A percentile compares a stretch with the other conserved stretches of the same genome.
Evolutionary conservation across 2,888 invertebrate species (phyloP).

Genomic region (Cephalotes varians): DNA sequence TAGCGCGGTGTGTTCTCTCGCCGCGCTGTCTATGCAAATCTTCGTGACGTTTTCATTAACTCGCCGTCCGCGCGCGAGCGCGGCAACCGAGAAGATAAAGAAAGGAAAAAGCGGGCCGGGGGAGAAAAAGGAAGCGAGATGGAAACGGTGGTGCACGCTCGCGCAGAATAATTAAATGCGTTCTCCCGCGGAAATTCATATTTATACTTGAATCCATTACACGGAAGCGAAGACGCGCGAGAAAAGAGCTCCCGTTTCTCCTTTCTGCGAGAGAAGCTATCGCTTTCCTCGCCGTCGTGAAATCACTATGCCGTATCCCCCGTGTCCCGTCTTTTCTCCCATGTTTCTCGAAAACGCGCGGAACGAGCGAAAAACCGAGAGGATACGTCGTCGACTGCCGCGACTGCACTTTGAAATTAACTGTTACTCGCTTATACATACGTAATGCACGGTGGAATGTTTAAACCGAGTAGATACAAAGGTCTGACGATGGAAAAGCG

Average conservation of each 20-base stretch:
- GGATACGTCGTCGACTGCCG: conserved; percentile 30
- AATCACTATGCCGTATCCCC: conserved; percentile 26
- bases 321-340: neutral
- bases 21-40: conserved; percentile 73
- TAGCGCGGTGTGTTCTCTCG: conserved; percentile 54
- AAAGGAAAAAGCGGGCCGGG: conserved; percentile 28
- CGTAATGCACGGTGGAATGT: conserved; percentile 40
- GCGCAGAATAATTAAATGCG: conserved; percentile 78
- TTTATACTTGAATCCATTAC: conserved; percentile 78
- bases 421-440: conserved; percentile 49
- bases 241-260: conserved; percentile 36
- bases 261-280: conserved; percentile 23
- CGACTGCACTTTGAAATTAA: conserved; percentile 46
- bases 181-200: conserved; percentile 76
- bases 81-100: conserved; percentile 34
- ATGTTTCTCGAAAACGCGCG: neutral
- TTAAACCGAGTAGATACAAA: conserved; percentile 34
- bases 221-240: conserved; percentile 56
- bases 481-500: neutral
- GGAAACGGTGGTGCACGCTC: conserved; percentile 53
- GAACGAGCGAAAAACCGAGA: conserved; percentile 3
- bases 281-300: conserved; percentile 14
- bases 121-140: conserved; percentile 28
- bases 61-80: conserved; percentile 57
- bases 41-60: conserved; percentile 81